Evolutionary conservation across 2,113 vertebrate species (phyloP), one percentile per base, ranked within the genome.

Genomic region (Muntiacus reevesi): DNA sequence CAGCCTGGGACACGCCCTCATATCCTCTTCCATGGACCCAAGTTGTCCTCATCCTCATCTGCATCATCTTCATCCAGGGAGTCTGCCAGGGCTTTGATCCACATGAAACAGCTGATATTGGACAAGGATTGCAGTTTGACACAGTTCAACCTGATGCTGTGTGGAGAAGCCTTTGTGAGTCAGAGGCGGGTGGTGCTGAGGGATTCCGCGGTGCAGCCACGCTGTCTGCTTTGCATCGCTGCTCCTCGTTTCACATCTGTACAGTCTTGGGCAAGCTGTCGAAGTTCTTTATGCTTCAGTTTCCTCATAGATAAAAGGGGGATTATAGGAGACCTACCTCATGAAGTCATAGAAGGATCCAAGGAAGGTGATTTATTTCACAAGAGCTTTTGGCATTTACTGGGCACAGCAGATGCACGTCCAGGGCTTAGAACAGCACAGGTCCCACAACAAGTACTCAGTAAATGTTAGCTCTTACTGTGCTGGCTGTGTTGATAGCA

Each of bases 131-230:
- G 10, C 1, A 8, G 5, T 27, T 19, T 30, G 54, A 9, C 7
- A 1, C 11, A 0, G 59, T n/a, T 55, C 9, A 2, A 7, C 27
- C 13, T 0, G 7, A 3, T 0, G 0, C 27, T 3, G 1, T 1
- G 19, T 17, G 40, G 0, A 7, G 19, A 74, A 28, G 23, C 5
- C 33, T 36, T 17, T 16, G 52, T 1, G 71, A 40, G 30, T 0
- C 5, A 12, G 17, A 23, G 45, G n/a, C 7, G 4, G 47, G 1
- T 4, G 21, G 67, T 3, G 40, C 21, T 7, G 36, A 16, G 40
- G 10, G 36, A 2, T 3, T 6, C 3, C 5, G 15, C 55, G 52
- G 47, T 0, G 28, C 6, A 7, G 11, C 10, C 30, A 3, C 0
- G 11, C 30, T 10, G 33, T 25, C 62, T n/a, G 6, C 33, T 12